These are phyloP conservation scores for Pectinophora gossypiella DNA, from an alignment of 1,140 invertebrate genomes.

Conservation along the genomic window DNA sequence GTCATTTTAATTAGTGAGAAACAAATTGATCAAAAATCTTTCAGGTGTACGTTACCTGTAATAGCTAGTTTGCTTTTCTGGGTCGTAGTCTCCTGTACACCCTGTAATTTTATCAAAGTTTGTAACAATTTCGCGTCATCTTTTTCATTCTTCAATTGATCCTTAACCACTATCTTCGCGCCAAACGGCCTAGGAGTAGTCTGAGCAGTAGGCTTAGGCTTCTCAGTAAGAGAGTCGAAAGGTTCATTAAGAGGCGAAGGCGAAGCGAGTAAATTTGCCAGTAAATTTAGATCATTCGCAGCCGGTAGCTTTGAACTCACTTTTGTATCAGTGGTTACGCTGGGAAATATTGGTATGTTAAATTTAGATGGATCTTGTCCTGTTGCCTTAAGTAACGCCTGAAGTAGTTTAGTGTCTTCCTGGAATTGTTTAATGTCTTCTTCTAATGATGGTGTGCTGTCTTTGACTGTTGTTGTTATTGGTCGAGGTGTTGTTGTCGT, in stretches of 20 bases:
- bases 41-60: constrained; percentile 50
- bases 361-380: constrained; percentile 69
- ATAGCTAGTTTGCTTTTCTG: constrained; percentile 52
- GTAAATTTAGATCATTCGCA: constrained; percentile 45
- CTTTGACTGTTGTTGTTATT: constrained; percentile 27
- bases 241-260: constrained; percentile 55
- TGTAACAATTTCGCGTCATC: constrained; percentile 68
- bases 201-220: constrained; percentile 22
- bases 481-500: constrained; percentile 33
- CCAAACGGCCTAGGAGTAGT: constrained; percentile 43
- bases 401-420: constrained; percentile 70
- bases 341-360: constrained; percentile 56
- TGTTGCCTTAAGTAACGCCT: constrained; percentile 65
- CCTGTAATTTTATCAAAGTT: constrained; percentile 67
- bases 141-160: constrained; percentile 57
- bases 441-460: constrained; percentile 52
- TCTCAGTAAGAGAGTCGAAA: constrained; percentile 47
- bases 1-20: neutral
- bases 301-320: constrained; percentile 40
- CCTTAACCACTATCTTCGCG: constrained; percentile 61
- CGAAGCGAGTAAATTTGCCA: constrained; percentile 49
- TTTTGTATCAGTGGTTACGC: constrained; percentile 25
- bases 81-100: constrained; percentile 59
- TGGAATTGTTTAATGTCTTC: constrained; percentile 70
- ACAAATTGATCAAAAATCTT: neutral